Percentiles rank a stretch among this genome's conserved stretches.
Conservation (phyloP, 2,113 vertebrate genomes). For the Phalacrocorax carbo region DNA sequence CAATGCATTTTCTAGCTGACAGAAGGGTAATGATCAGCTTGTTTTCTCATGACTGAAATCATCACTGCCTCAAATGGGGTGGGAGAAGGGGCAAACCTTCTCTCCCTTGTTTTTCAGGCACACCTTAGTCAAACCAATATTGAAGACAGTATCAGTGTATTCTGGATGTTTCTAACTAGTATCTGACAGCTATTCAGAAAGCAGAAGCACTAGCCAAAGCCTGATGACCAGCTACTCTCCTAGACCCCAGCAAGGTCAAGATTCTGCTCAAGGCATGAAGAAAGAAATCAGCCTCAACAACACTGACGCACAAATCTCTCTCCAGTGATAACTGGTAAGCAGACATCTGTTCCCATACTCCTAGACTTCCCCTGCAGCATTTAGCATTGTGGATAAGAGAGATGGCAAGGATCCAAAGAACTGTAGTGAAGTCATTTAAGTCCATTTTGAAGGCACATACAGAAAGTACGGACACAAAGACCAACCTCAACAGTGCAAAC, state of each 20-base stretch:
- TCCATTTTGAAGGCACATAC: not conserved
- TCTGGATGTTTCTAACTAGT: not conserved
- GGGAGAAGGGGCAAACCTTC: not conserved
- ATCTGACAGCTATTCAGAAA: not conserved
- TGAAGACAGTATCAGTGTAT: not conserved
- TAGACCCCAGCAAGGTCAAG: not conserved
- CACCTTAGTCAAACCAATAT: not conserved
- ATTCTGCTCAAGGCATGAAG: not conserved
- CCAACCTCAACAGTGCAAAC: conserved; percentile 10
- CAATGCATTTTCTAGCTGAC: not conserved
- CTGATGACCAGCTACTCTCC: not conserved
- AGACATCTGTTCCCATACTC: conserved; percentile 10
- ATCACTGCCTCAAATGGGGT: not conserved
- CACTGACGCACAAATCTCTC: not conserved
- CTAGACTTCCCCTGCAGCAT: not conserved
- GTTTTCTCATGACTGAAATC: not conserved
- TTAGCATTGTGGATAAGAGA: not conserved
- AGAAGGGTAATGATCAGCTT: not conserved
- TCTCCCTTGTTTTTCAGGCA: not conserved
- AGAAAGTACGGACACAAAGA: not conserved
- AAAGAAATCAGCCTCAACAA: not conserved
- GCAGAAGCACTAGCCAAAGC: not conserved
- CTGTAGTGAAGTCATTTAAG: not conserved
- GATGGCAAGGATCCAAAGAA: conserved; percentile 8
- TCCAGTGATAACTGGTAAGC: not conserved